Evolutionary conservation across 2,888 invertebrate genomes (phyloP).

Genomic region (Geophilus truncorum): DNA sequence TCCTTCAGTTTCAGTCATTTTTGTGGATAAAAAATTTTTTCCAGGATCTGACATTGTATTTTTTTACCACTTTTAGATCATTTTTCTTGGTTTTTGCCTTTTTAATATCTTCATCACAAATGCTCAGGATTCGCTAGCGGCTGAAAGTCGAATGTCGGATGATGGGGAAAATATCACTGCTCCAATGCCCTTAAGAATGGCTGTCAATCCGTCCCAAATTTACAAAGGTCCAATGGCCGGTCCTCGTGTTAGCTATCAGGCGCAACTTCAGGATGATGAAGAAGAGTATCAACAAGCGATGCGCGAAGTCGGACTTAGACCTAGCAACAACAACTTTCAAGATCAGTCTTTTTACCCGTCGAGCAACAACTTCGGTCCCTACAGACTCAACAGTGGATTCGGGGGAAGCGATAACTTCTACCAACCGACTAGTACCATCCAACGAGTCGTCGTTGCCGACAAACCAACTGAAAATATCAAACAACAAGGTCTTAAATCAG

Average conservation of each 20-base stretch:
- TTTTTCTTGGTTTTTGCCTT: not conserved
- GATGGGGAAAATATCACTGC: not conserved
- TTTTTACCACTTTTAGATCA: not conserved
- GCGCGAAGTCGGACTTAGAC: not conserved
- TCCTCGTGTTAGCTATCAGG: not conserved
- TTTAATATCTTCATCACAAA: not conserved
- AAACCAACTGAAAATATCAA: not conserved
- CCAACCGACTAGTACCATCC: not conserved
- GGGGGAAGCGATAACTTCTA: not conserved
- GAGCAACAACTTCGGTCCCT: not conserved
- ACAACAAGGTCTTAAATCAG: not conserved
- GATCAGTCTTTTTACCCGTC: not conserved
- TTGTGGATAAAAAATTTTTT: too few relatives aligned
- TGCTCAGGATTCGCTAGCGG: not conserved
- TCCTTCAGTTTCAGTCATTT: too few relatives aligned
- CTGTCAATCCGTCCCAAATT: too few relatives aligned
- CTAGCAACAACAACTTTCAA: not conserved
- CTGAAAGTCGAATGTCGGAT: not conserved
- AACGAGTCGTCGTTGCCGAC: not conserved
- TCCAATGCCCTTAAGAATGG: not conserved
- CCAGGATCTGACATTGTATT: too few relatives aligned
- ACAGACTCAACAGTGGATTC: too few relatives aligned
- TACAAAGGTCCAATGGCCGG: not conserved
- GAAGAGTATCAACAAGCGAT: constrained; percentile 18
- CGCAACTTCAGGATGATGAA: not conserved